phyloP scores from a whole-genome alignment of 2,888 invertebrate genomes.

The Pachycephus smyrnensis region DNA sequence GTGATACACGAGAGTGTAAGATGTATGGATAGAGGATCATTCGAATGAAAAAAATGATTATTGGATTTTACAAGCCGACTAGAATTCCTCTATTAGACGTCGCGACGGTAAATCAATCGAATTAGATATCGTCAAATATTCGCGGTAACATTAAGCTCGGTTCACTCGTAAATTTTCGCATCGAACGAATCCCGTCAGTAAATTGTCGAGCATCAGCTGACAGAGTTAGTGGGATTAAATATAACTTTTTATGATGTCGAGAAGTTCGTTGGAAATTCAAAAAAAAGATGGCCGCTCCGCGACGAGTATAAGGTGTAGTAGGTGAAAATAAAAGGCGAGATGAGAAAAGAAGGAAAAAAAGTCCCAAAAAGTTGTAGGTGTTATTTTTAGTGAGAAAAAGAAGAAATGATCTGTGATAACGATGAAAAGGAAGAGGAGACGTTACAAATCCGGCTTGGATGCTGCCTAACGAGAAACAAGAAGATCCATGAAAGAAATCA shows the following conservation, averaged over 20 bases:
- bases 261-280: conserved; percentile 5
- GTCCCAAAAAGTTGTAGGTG: no score
- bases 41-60: background rate
- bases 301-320: background rate
- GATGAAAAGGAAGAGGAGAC: background rate
- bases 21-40: background rate
- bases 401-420: background rate
- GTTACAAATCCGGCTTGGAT: background rate
- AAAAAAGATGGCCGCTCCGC: conserved; percentile 1
- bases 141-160: background rate
- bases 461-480: background rate
- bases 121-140: background rate
- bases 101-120: background rate
- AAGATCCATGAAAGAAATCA: background rate
- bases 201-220: conserved; percentile 36
- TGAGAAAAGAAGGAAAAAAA: background rate
- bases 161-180: conserved; percentile 36
- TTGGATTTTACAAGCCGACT: background rate
- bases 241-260: conserved; percentile 37
- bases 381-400: background rate
- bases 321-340: background rate
- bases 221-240: conserved; percentile 35
- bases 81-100: background rate
- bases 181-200: conserved; percentile 37
- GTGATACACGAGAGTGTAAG: background rate